phyloP scores from a whole-genome alignment of 1,140 invertebrate genomes.

The Oryzaephilus surinamensis region DNA sequence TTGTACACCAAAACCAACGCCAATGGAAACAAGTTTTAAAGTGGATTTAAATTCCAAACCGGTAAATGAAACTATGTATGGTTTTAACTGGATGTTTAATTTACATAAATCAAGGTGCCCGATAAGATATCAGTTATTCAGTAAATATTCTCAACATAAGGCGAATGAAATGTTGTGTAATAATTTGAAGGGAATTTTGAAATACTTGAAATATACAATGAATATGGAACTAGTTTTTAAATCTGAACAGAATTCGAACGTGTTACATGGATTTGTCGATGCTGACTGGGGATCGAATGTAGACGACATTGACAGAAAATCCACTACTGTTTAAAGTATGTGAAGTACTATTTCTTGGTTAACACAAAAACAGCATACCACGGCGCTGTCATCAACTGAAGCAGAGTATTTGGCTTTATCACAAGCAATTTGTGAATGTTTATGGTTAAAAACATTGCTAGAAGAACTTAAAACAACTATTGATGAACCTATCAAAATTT shows the following conservation, averaged over 20 bases:
- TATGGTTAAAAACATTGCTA: conserved; percentile 9
- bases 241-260: conserved; percentile 23
- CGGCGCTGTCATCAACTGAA: conserved; percentile 20
- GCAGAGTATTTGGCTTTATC: conserved; percentile 26
- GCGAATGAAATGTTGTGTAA: conserved; percentile 32
- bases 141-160: conserved; percentile 31
- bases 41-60: too few relatives aligned
- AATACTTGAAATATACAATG: conserved; percentile 32
- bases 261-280: conserved; percentile 32
- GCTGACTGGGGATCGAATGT: conserved; percentile 34
- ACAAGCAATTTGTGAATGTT: conserved; percentile 14
- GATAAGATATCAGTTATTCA: conserved; percentile 29
- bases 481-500: conserved; percentile 12
- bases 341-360: conserved; percentile 31
- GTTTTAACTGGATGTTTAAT: too few relatives aligned
- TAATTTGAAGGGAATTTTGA: conserved; percentile 28
- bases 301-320: conserved; percentile 33
- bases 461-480: conserved; percentile 4
- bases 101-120: conserved; percentile 35
- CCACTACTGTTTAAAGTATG: conserved; percentile 21
- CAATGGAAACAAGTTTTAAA: too few relatives aligned
- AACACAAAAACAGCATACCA: conserved; percentile 26
- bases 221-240: conserved; percentile 30
- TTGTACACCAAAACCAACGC: too few relatives aligned
- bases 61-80: too few relatives aligned